Evolutionary conservation across 2,888 invertebrate genomes (phyloP), one percentile per base, ranked within the genome.

Genomic region (Esperia sulphurella): DNA sequence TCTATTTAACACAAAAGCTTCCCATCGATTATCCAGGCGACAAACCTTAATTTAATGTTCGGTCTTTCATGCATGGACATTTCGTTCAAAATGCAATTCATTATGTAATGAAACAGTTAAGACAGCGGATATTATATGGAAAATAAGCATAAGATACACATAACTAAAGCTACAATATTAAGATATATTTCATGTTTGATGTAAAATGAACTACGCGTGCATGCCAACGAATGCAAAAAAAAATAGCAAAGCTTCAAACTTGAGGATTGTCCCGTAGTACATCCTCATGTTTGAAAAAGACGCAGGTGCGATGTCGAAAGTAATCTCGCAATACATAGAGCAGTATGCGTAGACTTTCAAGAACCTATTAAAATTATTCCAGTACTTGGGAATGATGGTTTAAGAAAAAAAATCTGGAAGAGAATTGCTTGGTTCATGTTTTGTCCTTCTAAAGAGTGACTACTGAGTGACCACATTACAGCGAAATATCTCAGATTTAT

Each of bases 1-100:
- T n/a, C 55, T 65, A 69, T 74, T 75, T 78, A 79, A 75, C 71
- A 74, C 71, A 73, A 60, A 75, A 78, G 77, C 76, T 65, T 61
- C 67, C 70, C 75, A 74, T 62, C 57, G 49, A 51, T 63, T 54
- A 55, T 50, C 54, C 50, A 53, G 46, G 54, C 48, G 55, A 49
- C 46, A 12, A 28, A 41, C 35, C 12, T 37, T n/a, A 14, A 46
- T 14, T 4, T 14, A 40, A 14, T 40, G 13, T 42, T 31, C 42
- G 13, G 41, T 3, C n/a, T 30, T 30, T 43, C 10, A 8, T 37
- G 44, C 10, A 8, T 37, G 44, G 33, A 14, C 41, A 45, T 45
- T 49, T 40, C 49, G 49, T 31, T 39, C 7, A 31, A 42, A 41
- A 42, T 42, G 49, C 48, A 35, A 30, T 13, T 21, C 13, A 47